phyloP scores from a whole-genome alignment of 2,113 vertebrate species.

The Smithornis capensis region DNA sequence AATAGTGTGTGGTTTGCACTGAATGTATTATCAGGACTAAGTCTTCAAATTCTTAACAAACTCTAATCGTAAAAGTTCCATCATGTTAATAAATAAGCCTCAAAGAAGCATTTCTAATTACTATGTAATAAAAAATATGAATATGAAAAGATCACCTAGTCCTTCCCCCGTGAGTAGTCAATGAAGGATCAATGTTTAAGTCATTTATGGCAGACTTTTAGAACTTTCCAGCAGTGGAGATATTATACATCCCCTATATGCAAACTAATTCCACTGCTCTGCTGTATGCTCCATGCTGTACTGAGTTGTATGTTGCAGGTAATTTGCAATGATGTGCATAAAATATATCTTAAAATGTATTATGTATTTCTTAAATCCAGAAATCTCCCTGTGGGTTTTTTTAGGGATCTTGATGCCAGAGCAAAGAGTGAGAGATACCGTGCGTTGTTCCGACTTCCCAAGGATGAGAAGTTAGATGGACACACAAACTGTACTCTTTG shows the following conservation, averaged over 20 bases:
- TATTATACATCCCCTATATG: accelerated
- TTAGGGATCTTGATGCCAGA: constrained; percentile 92
- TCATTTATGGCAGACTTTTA: not conserved
- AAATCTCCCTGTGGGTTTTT: not conserved
- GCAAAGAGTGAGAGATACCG: constrained; percentile 96
- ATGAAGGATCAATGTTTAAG: not conserved
- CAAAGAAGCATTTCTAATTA: not conserved
- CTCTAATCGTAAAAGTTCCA: not conserved
- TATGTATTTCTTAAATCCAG: not conserved
- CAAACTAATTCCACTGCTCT: not conserved
- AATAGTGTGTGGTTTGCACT: not conserved
- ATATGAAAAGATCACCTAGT: not conserved
- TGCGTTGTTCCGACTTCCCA: constrained; percentile 91
- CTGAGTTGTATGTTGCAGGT: not conserved
- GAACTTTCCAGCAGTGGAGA: not conserved
- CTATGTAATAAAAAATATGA: not conserved
- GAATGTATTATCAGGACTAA: not conserved
- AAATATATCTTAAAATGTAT: not conserved
- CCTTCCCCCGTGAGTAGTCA: not conserved
- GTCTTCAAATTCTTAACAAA: not conserved
- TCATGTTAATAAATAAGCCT: not conserved
- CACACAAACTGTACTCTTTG: constrained; percentile 98
- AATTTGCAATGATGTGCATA: not conserved
- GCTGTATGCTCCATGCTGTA: not conserved
- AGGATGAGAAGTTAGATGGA: constrained; percentile 95